phyloP scores from a whole-genome alignment of 2,797 vertebrate genomes.

The Tokudaia muenninki region DNA sequence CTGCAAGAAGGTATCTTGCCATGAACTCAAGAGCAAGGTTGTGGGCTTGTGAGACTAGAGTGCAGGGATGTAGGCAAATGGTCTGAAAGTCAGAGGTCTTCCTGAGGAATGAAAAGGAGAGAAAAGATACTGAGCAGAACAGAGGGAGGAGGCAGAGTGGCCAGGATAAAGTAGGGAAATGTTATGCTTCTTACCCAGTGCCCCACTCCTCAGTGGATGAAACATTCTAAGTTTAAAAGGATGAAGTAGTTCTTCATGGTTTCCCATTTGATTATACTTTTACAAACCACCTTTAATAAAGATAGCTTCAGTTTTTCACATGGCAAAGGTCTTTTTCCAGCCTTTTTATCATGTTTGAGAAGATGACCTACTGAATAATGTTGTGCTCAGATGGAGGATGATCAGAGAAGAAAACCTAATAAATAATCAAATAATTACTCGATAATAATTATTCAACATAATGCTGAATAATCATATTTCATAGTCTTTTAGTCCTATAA shows the following conservation, averaged over 20 bases:
- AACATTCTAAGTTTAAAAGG: neutral
- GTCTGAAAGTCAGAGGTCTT: neutral
- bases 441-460: neutral
- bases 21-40: neutral
- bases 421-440: neutral
- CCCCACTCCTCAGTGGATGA: neutral
- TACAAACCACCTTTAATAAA: neutral
- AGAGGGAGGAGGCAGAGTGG: neutral
- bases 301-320: neutral
- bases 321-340: neutral
- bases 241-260: neutral
- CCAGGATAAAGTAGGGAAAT: neutral
- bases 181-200: neutral
- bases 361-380: slow-evolving; percentile 9
- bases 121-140: neutral
- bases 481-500: neutral
- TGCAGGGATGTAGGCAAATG: neutral
- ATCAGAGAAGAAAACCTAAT: neutral
- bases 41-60: neutral
- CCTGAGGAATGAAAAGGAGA: neutral
- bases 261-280: neutral
- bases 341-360: neutral
- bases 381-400: neutral
- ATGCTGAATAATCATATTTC: neutral
- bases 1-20: neutral